These are phyloP conservation scores for Lissonota sp. DNA, from an alignment of 2,888 invertebrate species.

Conservation along the genomic window DNA sequence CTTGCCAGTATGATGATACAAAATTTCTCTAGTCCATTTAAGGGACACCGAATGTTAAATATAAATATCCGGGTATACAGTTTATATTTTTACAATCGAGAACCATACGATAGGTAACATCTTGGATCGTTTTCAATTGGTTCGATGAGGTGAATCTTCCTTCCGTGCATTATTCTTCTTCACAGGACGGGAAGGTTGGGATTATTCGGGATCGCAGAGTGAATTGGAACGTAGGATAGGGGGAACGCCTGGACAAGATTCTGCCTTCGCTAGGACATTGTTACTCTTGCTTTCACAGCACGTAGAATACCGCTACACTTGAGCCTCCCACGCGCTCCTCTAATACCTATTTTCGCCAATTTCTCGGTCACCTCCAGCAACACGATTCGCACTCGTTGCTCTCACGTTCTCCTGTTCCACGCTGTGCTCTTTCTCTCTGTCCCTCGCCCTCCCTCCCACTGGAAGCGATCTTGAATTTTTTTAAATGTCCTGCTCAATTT, in stretches of 20 bases:
- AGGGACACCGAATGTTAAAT: no score
- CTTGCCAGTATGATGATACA: no score
- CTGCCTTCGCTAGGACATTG: constrained; percentile 82
- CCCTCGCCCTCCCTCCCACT: no score
- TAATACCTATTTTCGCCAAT: constrained; percentile 71
- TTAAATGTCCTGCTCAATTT: neutral
- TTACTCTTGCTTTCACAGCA: constrained; percentile 66
- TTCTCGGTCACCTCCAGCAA: constrained; percentile 28
- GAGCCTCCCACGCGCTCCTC: constrained; percentile 66
- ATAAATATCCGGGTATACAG: neutral
- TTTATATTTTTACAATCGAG: neutral
- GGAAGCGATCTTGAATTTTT: neutral
- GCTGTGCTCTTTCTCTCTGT: no score
- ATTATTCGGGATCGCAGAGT: constrained; percentile 63
- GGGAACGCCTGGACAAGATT: constrained; percentile 75
- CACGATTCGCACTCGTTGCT: constrained; percentile 2
- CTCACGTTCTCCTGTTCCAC: neutral
- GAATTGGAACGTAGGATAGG: constrained; percentile 75
- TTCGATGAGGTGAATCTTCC: neutral
- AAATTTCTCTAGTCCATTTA: no score
- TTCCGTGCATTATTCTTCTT: constrained; percentile 1
- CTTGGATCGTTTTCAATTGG: neutral
- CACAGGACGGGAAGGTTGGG: constrained; percentile 20
- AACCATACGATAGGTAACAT: neutral
- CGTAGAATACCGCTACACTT: constrained; percentile 68